Evolutionary conservation across 2,113 vertebrate genomes (phyloP).

Genomic region (Erinaceus europaeus): DNA sequence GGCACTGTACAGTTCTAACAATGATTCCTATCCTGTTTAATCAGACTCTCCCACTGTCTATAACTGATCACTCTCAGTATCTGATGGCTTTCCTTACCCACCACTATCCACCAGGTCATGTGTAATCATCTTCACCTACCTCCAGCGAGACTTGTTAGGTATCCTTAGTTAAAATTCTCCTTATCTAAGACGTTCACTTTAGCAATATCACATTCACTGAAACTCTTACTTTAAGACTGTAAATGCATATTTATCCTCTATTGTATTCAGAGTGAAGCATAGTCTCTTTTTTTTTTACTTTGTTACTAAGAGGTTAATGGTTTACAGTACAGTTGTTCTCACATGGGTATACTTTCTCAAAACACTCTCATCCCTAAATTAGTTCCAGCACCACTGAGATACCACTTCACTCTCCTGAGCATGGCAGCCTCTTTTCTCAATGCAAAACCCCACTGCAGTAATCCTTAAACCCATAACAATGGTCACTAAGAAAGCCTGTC

Average conservation of each 20-base stretch:
- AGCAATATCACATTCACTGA: background rate
- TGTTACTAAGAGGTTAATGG: no score
- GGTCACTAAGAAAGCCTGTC: background rate
- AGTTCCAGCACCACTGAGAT: no score
- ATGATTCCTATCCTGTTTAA: background rate
- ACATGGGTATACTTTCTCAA: no score
- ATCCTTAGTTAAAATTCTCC: background rate
- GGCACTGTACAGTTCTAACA: background rate
- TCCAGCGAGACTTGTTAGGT: background rate
- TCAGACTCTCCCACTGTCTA: background rate
- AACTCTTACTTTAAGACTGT: background rate
- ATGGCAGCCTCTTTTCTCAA: no score
- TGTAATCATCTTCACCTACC: background rate
- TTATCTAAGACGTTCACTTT: background rate
- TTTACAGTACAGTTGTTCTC: no score
- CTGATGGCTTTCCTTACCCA: background rate
- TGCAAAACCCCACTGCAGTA: background rate
- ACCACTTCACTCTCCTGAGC: no score
- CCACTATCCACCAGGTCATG: background rate
- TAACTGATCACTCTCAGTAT: background rate
- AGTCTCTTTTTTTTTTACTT: background rate
- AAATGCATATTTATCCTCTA: background rate
- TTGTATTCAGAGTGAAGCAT: background rate
- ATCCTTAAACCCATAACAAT: fast-evolving
- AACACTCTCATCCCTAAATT: no score